Percentiles rank a stretch among this genome's conserved stretches.
Evolutionary conservation across 1,140 invertebrate genomes (phyloP).

Genomic region (Eriosoma lanigerum): DNA sequence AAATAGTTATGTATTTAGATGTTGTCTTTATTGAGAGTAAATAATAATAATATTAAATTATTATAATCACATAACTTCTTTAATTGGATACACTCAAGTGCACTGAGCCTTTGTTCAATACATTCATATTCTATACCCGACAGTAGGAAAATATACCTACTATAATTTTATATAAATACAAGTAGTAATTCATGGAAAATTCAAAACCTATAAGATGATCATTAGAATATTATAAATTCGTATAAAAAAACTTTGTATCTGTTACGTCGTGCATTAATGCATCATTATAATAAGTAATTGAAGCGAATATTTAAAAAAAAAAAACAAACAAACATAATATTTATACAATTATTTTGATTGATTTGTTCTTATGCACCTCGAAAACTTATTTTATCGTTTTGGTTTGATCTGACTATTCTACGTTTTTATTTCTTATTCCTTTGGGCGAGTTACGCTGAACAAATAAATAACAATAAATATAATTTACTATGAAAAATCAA

Average conservation of each 20-base stretch:
- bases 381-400: too few relatives aligned
- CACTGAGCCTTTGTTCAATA: not conserved
- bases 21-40: too few relatives aligned
- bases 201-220: not conserved
- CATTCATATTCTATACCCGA: too few relatives aligned
- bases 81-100: slow-evolving; percentile 9
- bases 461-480: not conserved
- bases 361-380: too few relatives aligned
- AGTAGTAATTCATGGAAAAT: not conserved
- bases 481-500: not conserved
- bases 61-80: too few relatives aligned
- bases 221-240: not conserved
- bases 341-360: slow-evolving; percentile 1
- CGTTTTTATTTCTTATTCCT: not conserved
- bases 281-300: slow-evolving; percentile 8
- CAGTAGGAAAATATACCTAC: not conserved
- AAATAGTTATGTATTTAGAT: too few relatives aligned
- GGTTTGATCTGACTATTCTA: too few relatives aligned
- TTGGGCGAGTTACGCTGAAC: not conserved
- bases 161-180: too few relatives aligned
- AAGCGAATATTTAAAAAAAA: slow-evolving; percentile 1
- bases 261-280: not conserved
- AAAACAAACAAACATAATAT: not conserved
- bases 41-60: too few relatives aligned
- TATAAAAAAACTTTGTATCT: not conserved